phyloP scores from a whole-genome alignment of 2,113 vertebrate genomes.

The Marmota monax region DNA sequence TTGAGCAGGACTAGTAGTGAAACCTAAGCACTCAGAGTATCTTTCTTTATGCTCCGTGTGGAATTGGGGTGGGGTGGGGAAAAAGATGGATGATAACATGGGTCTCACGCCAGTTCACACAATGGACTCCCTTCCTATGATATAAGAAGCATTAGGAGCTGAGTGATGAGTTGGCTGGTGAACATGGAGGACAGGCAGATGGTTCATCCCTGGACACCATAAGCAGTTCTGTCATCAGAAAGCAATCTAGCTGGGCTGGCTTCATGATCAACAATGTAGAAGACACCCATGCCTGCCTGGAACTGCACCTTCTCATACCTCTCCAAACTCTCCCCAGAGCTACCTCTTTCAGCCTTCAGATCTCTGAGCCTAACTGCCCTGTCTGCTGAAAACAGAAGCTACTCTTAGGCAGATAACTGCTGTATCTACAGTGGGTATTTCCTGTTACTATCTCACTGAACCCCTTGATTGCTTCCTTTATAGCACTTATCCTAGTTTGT shows the following conservation, averaged over 20 bases:
- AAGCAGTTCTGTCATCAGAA: not conserved
- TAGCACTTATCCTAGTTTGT: not conserved
- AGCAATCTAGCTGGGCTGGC: not conserved
- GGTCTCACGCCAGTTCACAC: not conserved
- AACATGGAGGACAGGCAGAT: not conserved
- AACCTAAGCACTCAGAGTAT: not conserved
- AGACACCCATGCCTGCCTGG: not conserved
- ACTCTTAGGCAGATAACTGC: not conserved
- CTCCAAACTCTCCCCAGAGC: not conserved
- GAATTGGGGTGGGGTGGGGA: not conserved
- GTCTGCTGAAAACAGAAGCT: not conserved
- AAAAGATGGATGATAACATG: not conserved
- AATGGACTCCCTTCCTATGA: not conserved
- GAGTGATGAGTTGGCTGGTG: not conserved
- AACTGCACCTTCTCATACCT: not conserved
- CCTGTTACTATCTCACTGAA: not conserved
- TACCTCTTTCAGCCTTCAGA: not conserved
- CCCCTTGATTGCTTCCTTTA: not conserved
- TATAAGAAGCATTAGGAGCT: not conserved
- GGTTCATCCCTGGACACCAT: not conserved
- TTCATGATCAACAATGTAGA: not conserved
- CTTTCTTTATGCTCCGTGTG: not conserved
- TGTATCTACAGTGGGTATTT: not conserved
- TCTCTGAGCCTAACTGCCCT: not conserved
- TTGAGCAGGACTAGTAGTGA: not conserved